These are phyloP conservation scores for Lepidocyrtinus sp. DNA, from an alignment of 2,888 invertebrate genomes.

Conservation along the genomic window DNA sequence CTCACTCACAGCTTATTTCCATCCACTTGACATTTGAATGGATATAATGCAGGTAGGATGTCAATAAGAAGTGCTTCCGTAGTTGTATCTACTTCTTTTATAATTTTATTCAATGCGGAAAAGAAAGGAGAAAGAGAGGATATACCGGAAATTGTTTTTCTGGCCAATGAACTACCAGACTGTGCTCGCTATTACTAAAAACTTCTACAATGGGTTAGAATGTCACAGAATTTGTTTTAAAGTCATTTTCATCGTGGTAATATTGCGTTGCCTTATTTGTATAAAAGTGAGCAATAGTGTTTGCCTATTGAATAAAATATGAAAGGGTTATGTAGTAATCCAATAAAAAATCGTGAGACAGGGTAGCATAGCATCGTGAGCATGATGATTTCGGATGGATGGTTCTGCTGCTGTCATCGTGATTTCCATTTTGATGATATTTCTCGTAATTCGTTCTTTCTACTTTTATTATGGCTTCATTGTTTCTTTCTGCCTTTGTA, in stretches of 20 bases:
- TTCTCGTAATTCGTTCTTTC: too few species aligned
- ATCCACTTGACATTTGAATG: not conserved
- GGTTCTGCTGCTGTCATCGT: not conserved
- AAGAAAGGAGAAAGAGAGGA: not conserved
- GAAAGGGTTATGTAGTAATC: not conserved
- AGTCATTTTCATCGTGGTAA: not conserved
- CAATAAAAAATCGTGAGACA: not conserved
- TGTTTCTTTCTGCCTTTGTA: slow-evolving; percentile 13
- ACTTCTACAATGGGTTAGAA: not conserved
- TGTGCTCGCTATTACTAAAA: too few species aligned
- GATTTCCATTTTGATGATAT: not conserved
- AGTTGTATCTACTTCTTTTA: not conserved
- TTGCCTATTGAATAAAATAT: not conserved
- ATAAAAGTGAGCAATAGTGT: not conserved
- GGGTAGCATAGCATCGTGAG: not conserved
- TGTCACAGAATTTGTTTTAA: not conserved
- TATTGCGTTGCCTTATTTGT: not conserved
- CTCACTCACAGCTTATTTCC: not conserved
- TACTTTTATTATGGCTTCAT: not conserved
- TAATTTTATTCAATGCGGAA: slow-evolving; percentile 15
- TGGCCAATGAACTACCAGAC: slow-evolving; percentile 5
- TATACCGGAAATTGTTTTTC: slow-evolving; percentile 9
- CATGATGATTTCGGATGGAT: not conserved
- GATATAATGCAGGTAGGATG: slow-evolving; percentile 13
- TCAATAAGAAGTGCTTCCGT: not conserved